Base-by-base conservation (phyloP, 1,140 invertebrate species). In the Campoletis sonorensis region DNA sequence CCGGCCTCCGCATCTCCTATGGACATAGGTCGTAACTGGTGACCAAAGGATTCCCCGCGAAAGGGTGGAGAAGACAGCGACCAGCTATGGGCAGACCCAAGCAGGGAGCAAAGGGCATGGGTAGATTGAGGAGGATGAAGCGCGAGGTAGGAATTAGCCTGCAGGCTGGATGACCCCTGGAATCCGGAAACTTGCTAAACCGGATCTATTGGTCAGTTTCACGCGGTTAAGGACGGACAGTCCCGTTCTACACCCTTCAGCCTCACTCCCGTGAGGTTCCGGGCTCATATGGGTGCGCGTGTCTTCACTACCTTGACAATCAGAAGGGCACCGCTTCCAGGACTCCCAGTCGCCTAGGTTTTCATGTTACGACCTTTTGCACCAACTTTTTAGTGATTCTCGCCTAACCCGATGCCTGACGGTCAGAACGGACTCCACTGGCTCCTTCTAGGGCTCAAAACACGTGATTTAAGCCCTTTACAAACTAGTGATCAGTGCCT, bases 101-200 rank as follows among this genome's bases (percentile, higher is more conserved):
- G 49, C 68, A 79, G 72, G 67, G 79, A 37, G 27, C 79, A 81
- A 81, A 72, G 77, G 77, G 71, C 45, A 70, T 26, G 51, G 76
- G 79, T 26, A 54, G 33, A 79, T 16, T 80, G 75, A 81, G 67
- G 61, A 73, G 49, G 72, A 64, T 5, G 15, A 40, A 58, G 16
- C 30, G 18, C 61, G 40, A 77, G 58, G 54, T 64, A 80, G 58
- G 16, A 18, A 80, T n/a, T 58, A 67, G 27, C 68, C 76, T 67
- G 79, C 78, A 81, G 73, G 82, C 79, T 67, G 83, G 84, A 84
- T 89, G 88, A 89, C 87, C 88, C 86, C 83, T 81, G 90, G 91
- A 92, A 92, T 92, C 90, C 91, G 91, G 91, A 92, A 92, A 92
- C 91, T 91, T 82, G 91, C 87, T 90, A 91, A 92, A 92, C 91